Base-by-base conservation (phyloP, 2,113 vertebrate species). In the Pangasianodon hypophthalmus region DNA sequence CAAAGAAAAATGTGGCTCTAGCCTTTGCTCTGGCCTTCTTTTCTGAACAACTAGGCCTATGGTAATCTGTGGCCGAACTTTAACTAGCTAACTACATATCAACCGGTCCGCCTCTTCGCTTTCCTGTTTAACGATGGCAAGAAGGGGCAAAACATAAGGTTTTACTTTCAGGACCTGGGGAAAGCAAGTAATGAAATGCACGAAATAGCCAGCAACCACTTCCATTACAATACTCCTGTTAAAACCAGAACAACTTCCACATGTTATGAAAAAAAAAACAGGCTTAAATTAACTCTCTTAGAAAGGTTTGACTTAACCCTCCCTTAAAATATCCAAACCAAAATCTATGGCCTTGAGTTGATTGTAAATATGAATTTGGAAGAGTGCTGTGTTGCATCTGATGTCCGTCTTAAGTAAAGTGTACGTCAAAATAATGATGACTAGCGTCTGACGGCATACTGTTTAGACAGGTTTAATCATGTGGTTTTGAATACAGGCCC, bases 121-220 rank as follows among this genome's bases (percentile, higher is more conserved):
- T 87, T 79, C 73, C 37, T 79, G 50, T 79, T 87, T 87, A 62
- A n/a, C 16, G 21, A 87, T 79, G 48, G 73, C 14, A 79, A 79
- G 56, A 60, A 60, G 73, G 44, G 37, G 71, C 52, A n/a, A 79
- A 87, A 87, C 86, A 87, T 87, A 80, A 56, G 86, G 71, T 87
- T 87, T 79, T 79, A 60, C 86, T 87, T 79, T 79, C 52, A 77
- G 26, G 73, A 87, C 10, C 86, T 41, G 54, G 37, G 52, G 26
- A 79, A 87, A 79, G 71, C 32, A 60, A 87, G 69, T 77, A 79
- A 77, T 87, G 56, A 87, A 87, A 87, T 79, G 73, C 37, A 62
- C 86, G 32, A 60, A 87, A 87, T 87, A 87, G 86, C 73, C 86
- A 87, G 86, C 73, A 87, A 77, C 86, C 86, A 79, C 86, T 87